phyloP scores from a whole-genome alignment of 2,797 vertebrate genomes.

The Falco peregrinus region DNA sequence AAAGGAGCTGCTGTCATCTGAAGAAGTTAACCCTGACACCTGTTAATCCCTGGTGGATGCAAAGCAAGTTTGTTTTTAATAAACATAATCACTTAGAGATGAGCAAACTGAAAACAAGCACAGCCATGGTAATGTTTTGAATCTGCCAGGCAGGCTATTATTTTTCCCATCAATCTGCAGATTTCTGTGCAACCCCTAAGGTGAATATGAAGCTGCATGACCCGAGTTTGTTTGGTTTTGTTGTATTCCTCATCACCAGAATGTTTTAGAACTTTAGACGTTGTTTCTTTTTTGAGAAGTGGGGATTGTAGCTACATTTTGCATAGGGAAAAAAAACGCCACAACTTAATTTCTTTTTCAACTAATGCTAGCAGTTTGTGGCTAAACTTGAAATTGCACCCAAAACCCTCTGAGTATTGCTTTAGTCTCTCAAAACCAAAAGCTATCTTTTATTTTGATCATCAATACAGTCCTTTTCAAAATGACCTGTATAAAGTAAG shows the following conservation, averaged over 20 bases:
- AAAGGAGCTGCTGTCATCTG: no score
- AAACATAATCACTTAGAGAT: neutral
- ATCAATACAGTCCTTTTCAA: neutral
- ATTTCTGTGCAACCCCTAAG: neutral
- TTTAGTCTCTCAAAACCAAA: neutral
- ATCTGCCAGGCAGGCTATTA: neutral
- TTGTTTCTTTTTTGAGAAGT: neutral
- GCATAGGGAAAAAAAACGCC: fast-evolving
- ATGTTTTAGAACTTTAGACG: neutral
- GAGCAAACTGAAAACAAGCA: neutral
- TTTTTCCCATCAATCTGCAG: neutral
- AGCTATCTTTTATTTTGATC: neutral
- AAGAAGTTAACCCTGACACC: no score
- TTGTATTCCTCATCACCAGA: neutral
- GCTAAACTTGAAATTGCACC: neutral
- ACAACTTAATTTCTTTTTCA: neutral
- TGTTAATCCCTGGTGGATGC: neutral
- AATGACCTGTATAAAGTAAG: neutral
- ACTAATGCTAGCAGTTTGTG: neutral
- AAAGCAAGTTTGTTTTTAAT: neutral
- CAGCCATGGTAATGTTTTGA: neutral
- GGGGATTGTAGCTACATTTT: neutral
- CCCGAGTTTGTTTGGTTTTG: neutral
- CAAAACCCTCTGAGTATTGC: neutral
- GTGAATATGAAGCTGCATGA: neutral